Conservation (phyloP, 2,888 invertebrate genomes). For the Seira sanloemensis region DNA sequence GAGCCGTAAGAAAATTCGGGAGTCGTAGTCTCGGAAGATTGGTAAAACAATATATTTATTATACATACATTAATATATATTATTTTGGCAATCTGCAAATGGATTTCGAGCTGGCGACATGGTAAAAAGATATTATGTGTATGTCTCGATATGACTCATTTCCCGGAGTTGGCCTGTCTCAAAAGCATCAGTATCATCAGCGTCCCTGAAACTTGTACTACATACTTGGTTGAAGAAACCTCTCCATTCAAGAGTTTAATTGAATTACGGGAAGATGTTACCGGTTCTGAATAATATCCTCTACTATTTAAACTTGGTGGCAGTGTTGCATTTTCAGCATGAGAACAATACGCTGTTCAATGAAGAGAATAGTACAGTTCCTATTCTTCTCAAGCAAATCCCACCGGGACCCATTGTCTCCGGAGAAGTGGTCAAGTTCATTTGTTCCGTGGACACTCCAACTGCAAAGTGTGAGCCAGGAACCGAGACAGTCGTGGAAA, state of each 20-base stretch:
- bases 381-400: constrained; percentile 44
- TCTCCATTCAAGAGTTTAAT: too few relatives aligned
- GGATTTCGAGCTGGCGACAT: too few relatives aligned
- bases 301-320: constrained; percentile 54
- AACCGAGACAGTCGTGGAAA: neutral
- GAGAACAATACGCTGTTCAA: constrained; percentile 15
- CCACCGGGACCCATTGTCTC: constrained; percentile 53
- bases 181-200: too few relatives aligned
- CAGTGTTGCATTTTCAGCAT: constrained; percentile 41
- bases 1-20: too few relatives aligned
- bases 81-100: too few relatives aligned
- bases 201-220: neutral
- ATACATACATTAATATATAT: too few relatives aligned
- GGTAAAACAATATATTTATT: too few relatives aligned
- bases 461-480: constrained; percentile 11
- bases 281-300: constrained; percentile 44
- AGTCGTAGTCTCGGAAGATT: too few relatives aligned
- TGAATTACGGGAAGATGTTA: constrained; percentile 40
- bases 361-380: neutral
- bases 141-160: constrained; percentile 29
- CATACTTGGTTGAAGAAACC: too few relatives aligned
- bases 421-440: constrained; percentile 52
- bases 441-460: constrained; percentile 32
- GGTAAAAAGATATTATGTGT: too few relatives aligned
- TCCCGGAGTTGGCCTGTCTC: constrained; percentile 30